Percentiles rank a stretch among this genome's conserved stretches.
These are phyloP conservation scores for Conistra vaccinii DNA, from an alignment of 2,888 invertebrate species.

Conservation along the genomic window DNA sequence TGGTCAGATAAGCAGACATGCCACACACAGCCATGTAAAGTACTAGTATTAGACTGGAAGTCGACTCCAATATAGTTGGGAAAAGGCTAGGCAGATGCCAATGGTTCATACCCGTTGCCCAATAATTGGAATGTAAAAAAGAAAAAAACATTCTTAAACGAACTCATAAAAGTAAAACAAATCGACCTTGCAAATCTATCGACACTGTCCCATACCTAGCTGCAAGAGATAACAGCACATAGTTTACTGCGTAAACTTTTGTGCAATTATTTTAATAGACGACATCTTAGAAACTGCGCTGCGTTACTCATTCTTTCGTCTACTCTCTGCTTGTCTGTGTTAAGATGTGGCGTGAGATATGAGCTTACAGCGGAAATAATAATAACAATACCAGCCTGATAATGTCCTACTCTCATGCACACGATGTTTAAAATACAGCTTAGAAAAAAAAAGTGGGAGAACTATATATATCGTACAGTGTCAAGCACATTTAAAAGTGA, in stretches of 20 bases:
- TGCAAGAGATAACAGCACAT: conserved; percentile 64
- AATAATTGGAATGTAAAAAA: not conserved
- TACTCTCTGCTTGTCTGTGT: conserved; percentile 68
- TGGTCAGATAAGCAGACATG: no score
- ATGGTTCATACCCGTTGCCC: not conserved
- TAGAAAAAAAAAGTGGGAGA: no score
- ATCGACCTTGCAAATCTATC: conserved; percentile 38
- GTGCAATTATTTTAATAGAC: conserved; percentile 84
- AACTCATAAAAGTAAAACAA: not conserved
- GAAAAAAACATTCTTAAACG: not conserved
- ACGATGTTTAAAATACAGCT: no score
- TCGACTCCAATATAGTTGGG: not conserved
- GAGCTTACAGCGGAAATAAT: conserved; percentile 31
- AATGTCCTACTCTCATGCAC: no score
- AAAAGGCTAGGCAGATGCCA: no score
- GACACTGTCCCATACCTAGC: conserved; percentile 64
- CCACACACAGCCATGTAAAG: no score
- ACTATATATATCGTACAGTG: no score
- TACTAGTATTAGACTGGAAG: not conserved
- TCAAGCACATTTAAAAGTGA: no score
- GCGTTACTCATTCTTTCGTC: conserved; percentile 80
- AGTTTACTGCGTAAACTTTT: conserved; percentile 77
- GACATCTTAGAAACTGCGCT: conserved; percentile 76
- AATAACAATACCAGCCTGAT: no score
- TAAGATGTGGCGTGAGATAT: not conserved